Base-by-base conservation (phyloP, 2,888 invertebrate species). In the Caenorhabditis wallacei region DNA sequence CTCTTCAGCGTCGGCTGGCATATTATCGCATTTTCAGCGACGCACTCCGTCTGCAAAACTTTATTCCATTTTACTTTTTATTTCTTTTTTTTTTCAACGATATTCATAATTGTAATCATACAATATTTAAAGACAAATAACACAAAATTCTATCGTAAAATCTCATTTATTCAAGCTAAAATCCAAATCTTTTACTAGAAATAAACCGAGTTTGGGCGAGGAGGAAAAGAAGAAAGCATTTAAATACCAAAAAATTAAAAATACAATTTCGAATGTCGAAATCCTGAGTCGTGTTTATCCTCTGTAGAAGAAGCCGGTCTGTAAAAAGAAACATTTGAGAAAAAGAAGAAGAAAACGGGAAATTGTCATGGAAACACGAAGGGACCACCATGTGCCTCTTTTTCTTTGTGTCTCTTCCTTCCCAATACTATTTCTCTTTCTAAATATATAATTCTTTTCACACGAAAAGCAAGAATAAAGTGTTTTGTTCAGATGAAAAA, bases 301-400 rank as follows among this genome's bases (percentile, higher is more conserved):
- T 46, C 63, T 66, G 48, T 82, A 79, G 74, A 69, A 82, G 79
- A 82, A 82, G 63, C 82, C 82, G 35, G 74, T 64, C 82, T 82
- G 79, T 18, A 82, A 82, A 51, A 68, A 68, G 13, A 57, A 57
- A 30, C 18, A 30, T 37, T 35, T 46, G 10, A 1, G 18, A 24
- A 57, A 71, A 37, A 35, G 35, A 54, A 53, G 30, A 54, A 43
- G n/a, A 35, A 20, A 48, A 30, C 18, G 30, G 35, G 11, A 74
- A 26, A 57, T 56, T 20, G 24, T 51, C 61, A 66, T 66, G 26
- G 46, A n/a, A 54, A 78, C 68, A 18, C 7, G 40, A 22, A 46
- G 24, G 48, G 70, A 48, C 61, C 48, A 16, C 75, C 26, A 18
- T 16, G 61, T 24, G n/a, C 40, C 35, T 18, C n/a, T 59, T 35